Evolutionary conservation across 2,113 vertebrate species (phyloP).

Genomic region (Albula goreensis): DNA sequence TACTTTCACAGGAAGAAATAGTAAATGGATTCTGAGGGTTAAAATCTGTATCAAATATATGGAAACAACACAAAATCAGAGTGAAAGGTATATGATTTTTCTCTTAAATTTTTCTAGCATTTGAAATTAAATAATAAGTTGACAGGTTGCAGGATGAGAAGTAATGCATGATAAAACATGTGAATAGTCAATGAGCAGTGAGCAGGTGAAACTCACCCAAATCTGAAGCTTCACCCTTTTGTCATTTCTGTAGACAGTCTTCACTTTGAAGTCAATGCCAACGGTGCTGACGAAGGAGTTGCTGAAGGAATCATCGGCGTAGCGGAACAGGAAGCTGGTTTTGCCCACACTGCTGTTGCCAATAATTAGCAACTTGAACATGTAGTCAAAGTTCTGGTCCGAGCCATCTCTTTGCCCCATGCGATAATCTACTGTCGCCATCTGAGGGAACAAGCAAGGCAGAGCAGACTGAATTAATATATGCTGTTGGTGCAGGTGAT

Average conservation of each 20-base stretch:
- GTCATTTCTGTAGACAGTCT: conserved; percentile 95
- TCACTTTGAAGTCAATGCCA: conserved; percentile 98
- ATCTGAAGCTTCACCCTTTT: conserved; percentile 98
- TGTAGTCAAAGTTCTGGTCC: conserved; percentile 98
- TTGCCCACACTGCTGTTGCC: conserved; percentile 98
- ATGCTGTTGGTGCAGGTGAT: neutral
- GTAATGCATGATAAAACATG: neutral
- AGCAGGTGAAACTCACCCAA: conserved; percentile 79
- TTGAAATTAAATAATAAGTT: too few species aligned
- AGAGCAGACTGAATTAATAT: conserved; percentile 27
- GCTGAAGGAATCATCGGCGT: conserved; percentile 94
- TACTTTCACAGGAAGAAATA: neutral
- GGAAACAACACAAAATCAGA: too few species aligned
- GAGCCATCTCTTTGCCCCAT: conserved; percentile 89
- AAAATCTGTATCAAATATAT: too few species aligned
- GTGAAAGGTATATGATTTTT: too few species aligned
- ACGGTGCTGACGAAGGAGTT: conserved; percentile 96
- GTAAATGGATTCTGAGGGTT: too few species aligned
- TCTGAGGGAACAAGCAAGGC: conserved; percentile 70
- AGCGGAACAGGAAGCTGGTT: conserved; percentile 95
- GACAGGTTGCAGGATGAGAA: too few species aligned
- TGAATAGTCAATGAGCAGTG: neutral
- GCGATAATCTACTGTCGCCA: conserved; percentile 93
- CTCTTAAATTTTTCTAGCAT: too few species aligned
- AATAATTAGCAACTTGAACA: conserved; percentile 98